Evolutionary conservation across 2,797 vertebrate genomes (phyloP).

Genomic region (Cyprinodon diabolis): DNA sequence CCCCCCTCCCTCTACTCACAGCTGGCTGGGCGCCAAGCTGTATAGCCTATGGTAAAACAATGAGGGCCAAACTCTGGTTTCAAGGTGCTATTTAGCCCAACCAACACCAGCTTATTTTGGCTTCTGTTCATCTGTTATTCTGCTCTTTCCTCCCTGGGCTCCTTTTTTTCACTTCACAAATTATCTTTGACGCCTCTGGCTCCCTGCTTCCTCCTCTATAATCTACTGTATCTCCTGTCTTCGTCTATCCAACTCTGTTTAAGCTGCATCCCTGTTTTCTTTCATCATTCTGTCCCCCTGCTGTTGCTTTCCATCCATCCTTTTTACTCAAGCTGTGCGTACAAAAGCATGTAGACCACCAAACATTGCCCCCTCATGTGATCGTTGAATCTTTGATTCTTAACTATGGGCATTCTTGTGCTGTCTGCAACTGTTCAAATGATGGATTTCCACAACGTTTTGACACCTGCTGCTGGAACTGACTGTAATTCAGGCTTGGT

Average conservation of each 20-base stretch:
- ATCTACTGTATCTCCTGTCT: slow-evolving; percentile 25
- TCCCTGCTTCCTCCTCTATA: slow-evolving; percentile 11
- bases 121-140: slow-evolving; percentile 24
- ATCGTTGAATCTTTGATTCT: background rate
- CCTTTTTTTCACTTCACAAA: slow-evolving; percentile 20
- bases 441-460: slow-evolving; percentile 18
- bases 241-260: slow-evolving; percentile 29
- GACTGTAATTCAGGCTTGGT: background rate
- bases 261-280: background rate
- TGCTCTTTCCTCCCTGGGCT: background rate
- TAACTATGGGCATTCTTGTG: background rate
- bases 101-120: slow-evolving; percentile 4
- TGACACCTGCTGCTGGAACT: slow-evolving; percentile 4
- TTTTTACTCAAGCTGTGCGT: background rate
- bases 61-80: slow-evolving; percentile 31
- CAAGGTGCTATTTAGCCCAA: slow-evolving; percentile 4
- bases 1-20: background rate
- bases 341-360: background rate
- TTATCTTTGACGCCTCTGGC: slow-evolving; percentile 9
- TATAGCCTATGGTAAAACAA: slow-evolving; percentile 46
- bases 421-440: background rate
- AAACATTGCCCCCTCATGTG: background rate
- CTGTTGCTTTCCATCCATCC: background rate
- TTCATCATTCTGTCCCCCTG: background rate
- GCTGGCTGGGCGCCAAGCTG: slow-evolving; percentile 55